Base-by-base conservation (phyloP, 92 coral and sea anemone genomes). In the Metridium senile region DNA sequence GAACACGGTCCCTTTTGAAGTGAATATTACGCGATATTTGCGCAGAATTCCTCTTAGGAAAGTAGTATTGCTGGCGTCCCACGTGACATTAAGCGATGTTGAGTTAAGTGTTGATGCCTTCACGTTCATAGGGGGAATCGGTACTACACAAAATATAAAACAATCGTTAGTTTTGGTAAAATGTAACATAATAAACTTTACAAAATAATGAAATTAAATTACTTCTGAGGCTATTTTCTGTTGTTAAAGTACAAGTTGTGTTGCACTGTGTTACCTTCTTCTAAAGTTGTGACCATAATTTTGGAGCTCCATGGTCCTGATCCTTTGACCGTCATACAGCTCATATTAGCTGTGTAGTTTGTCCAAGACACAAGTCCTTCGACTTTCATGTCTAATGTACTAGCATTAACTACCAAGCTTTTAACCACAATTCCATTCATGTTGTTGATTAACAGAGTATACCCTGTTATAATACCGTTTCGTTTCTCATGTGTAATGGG, bases 241-340 rank as follows among this genome's bases (percentile, higher is more conserved):
- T n/a, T n/a, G n/a, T n/a, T n/a, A n/a, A n/a, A n/a, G n/a, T n/a
- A n/a, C n/a, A n/a, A n/a, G n/a, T n/a, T 13, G 49, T 39, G 13
- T 39, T 4, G 6, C 13, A 39, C 8, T 13, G 6, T 11, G 69
- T 73, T 73, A 73, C 78, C 56, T 73, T 73, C 78, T 22, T 73
- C 78, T 29, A 73, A 26, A 7, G 93, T 89, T 4, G 73, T 79
- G 26, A 85, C 81, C 43, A 59, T 22, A 27, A 90, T 75, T n/a
- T 63, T 67, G 16, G 80, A 11, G 46, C 91, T 90, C 43, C 52
- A 65, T 4, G 79, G 82, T 16, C 95, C 95, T 67, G 82, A 75
- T 73, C 95, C 95, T 59, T 83, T 90, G 0, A 73, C 59, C 17
- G 95, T 90, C 73, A 83, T 82, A 11, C 91, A 91, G n/a, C 77